These are phyloP conservation scores for Triplophysa rosa DNA, from an alignment of 2,113 vertebrate genomes.

Conservation along the genomic window DNA sequence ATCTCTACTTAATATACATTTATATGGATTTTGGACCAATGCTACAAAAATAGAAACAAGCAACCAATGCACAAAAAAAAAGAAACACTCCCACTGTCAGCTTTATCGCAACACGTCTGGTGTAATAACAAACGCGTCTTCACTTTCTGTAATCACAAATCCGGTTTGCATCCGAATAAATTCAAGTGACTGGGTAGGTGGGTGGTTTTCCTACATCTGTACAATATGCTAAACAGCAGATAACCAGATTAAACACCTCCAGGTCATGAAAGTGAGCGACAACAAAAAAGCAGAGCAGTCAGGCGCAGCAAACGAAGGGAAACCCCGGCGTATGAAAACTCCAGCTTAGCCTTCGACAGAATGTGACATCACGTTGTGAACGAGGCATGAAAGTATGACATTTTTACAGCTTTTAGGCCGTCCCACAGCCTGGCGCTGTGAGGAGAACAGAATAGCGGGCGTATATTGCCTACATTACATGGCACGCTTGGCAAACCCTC, in stretches of 20 bases:
- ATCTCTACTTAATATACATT: too few species aligned
- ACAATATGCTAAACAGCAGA: conserved; percentile 26
- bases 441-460: conserved; percentile 28
- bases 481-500: conserved; percentile 27
- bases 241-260: conserved; percentile 18
- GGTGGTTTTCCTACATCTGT: conserved; percentile 7
- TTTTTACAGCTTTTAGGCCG: conserved; percentile 25
- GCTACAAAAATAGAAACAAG: neutral
- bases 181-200: conserved; percentile 12
- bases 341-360: conserved; percentile 6
- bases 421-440: conserved; percentile 24
- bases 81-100: too few species aligned
- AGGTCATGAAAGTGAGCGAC: neutral
- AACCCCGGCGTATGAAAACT: neutral
- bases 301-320: neutral
- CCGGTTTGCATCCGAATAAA: conserved; percentile 11
- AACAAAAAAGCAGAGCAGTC: neutral
- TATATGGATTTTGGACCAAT: too few species aligned
- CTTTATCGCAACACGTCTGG: neutral
- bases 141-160: conserved; percentile 1
- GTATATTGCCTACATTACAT: conserved; percentile 30
- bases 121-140: neutral
- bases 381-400: conserved; percentile 32
- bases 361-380: conserved; percentile 16
- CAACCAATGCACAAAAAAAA: neutral